Base-by-base conservation (phyloP, 2,797 vertebrate genomes). In the Pangasius mekongensis region DNA sequence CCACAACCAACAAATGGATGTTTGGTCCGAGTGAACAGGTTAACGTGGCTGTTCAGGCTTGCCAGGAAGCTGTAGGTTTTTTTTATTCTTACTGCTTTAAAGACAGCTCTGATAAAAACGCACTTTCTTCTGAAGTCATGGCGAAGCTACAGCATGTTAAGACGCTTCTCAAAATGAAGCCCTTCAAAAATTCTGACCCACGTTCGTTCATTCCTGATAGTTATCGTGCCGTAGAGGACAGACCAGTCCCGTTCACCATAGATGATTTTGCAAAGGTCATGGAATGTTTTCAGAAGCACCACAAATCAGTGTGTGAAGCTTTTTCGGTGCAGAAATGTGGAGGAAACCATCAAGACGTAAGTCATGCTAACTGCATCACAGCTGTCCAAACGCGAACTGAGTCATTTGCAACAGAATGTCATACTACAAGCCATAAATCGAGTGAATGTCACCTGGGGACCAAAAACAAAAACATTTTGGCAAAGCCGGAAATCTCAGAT, bases 131-230 rank as follows among this genome's bases (percentile, higher is more conserved):
- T 3, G 94, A 97, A 83, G 96, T 99, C 93, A 97, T 98, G 97
- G 90, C 54, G 6, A 88, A 94, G 64, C 88, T 99, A 1, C 5
- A 90, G 0, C 86, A 89, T 0, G 92, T 98, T 58, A 98, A 97
- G 92, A 83, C 64, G 11, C 83, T 85, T 67, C 88, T 99, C 83
- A 86, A 73, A 30, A 96, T 98, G 66, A 89, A 94, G 84, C 91
- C 93, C 52, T 97, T 97, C 88, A 67, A 84, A 0, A 97, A 96
- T 90, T 95, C 95, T 0, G 97, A 99, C 18, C 90, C 93, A 33
- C 92, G 90, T 20, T 98, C 97, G 7, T 98, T 97, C 0, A 94
- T 99, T 85, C 98, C 98, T 0, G 97, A 97, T 87, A 94, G 92
- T 87, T 99, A 97, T 81, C 95, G 94, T 90, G 84, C 90, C 2